These are phyloP conservation scores for Acanthornis magna DNA, from an alignment of 2,797 vertebrate genomes.

Conservation along the genomic window DNA sequence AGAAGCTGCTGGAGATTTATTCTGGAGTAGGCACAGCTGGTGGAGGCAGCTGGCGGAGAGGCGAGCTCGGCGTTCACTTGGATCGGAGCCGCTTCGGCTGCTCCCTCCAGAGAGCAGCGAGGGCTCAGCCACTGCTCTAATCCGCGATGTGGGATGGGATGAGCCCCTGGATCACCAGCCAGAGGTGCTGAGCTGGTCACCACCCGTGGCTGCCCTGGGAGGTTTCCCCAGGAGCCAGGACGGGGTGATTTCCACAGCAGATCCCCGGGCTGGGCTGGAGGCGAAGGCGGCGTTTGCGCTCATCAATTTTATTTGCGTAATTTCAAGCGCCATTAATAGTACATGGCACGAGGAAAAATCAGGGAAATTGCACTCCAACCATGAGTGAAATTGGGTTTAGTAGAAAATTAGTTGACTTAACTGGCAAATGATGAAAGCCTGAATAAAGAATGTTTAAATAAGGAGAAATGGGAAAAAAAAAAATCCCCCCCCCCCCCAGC, in stretches of 20 bases:
- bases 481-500: background rate
- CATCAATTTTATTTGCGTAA: slow-evolving; percentile 72
- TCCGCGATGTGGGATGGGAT: background rate
- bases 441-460: slow-evolving; percentile 62
- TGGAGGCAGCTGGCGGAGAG: slow-evolving; percentile 57
- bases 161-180: background rate
- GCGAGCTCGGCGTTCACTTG: background rate
- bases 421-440: slow-evolving; percentile 71
- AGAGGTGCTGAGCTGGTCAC: background rate
- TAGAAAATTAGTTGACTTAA: slow-evolving; percentile 79
- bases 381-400: slow-evolving; percentile 80
- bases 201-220: background rate
- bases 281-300: background rate
- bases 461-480: background rate
- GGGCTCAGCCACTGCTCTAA: background rate
- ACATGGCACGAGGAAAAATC: slow-evolving; percentile 69
- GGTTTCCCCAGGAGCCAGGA: background rate
- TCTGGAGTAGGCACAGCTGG: slow-evolving; percentile 60
- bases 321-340: slow-evolving; percentile 76
- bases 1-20: slow-evolving; percentile 21
- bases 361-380: slow-evolving; percentile 70
- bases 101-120: background rate
- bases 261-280: background rate
- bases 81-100: background rate
- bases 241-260: background rate